Evolutionary conservation across 2,113 vertebrate genomes (phyloP).

Genomic region (Martes martes): DNA sequence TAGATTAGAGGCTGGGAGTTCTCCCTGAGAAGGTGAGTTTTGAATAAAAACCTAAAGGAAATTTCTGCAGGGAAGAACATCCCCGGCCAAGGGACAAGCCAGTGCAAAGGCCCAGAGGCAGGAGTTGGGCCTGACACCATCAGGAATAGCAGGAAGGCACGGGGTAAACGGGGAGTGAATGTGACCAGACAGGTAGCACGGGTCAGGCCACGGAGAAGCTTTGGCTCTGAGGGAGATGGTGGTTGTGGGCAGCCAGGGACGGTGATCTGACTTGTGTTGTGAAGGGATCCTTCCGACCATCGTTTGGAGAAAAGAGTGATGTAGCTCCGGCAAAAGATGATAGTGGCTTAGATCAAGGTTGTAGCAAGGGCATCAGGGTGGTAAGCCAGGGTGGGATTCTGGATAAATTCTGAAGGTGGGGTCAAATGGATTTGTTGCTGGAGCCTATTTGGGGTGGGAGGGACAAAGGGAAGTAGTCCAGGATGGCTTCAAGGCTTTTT

Average conservation of each 20-base stretch:
- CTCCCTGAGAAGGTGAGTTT: background rate
- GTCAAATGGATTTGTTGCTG: background rate
- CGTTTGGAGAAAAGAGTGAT: background rate
- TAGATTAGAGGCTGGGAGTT: background rate
- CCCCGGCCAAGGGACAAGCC: background rate
- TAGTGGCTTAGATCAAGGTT: background rate
- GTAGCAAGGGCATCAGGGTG: fast-evolving
- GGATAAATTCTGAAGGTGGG: background rate
- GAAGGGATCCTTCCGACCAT: background rate
- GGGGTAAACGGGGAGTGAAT: background rate
- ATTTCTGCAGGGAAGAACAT: background rate
- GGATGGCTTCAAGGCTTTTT: background rate
- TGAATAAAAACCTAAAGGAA: background rate
- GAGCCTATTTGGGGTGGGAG: background rate
- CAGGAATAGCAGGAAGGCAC: background rate
- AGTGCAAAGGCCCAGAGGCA: background rate
- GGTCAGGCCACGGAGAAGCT: background rate
- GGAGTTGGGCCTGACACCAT: background rate
- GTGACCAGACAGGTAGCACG: background rate
- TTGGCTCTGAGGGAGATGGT: background rate
- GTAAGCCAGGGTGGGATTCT: background rate
- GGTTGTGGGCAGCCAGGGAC: background rate
- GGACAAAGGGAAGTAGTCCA: background rate
- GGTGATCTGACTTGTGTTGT: background rate
- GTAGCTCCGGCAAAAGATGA: background rate